These are phyloP conservation scores for Phlogophora meticulosa DNA, from an alignment of 2,888 invertebrate genomes.

Conservation along the genomic window DNA sequence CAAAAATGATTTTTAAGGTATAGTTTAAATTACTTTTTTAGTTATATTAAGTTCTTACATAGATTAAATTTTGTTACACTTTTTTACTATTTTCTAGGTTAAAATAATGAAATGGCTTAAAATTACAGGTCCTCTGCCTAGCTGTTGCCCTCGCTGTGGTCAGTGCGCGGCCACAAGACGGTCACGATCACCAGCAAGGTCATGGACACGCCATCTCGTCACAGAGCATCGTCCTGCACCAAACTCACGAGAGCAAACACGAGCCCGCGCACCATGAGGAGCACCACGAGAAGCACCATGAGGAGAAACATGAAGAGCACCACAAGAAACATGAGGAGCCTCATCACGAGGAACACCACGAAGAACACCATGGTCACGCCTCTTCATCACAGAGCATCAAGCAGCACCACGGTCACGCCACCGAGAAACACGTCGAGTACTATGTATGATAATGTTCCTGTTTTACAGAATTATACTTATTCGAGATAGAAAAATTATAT, in stretches of 20 bases:
- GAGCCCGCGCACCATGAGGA: constrained; percentile 38
- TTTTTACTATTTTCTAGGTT: too few species aligned
- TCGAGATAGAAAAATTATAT: not conserved
- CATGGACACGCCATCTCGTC: constrained; percentile 73
- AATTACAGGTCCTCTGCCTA: constrained; percentile 63
- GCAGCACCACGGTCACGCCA: constrained; percentile 45
- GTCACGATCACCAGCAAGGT: constrained; percentile 61
- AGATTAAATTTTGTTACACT: too few species aligned
- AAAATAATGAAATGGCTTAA: too few species aligned
- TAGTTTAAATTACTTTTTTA: not conserved
- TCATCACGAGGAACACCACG: constrained; percentile 21
- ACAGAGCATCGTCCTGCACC: constrained; percentile 73
- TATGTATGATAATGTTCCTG: constrained; percentile 55
- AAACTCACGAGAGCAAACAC: constrained; percentile 59
- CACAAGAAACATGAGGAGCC: constrained; percentile 26
- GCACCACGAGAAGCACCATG: constrained; percentile 42
- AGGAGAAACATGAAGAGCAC: constrained; percentile 30
- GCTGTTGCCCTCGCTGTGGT: constrained; percentile 52
- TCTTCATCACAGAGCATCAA: too few species aligned
- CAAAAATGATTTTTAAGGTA: constrained; percentile 50
- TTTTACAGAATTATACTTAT: not conserved
- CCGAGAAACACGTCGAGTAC: constrained; percentile 64
- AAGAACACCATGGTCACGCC: too few species aligned
- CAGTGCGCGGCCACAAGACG: constrained; percentile 55
- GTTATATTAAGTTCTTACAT: too few species aligned